Percentiles rank a stretch among this genome's conserved stretches.
phyloP scores from a whole-genome alignment of 1,140 invertebrate species.

The Leptinotarsa texana region DNA sequence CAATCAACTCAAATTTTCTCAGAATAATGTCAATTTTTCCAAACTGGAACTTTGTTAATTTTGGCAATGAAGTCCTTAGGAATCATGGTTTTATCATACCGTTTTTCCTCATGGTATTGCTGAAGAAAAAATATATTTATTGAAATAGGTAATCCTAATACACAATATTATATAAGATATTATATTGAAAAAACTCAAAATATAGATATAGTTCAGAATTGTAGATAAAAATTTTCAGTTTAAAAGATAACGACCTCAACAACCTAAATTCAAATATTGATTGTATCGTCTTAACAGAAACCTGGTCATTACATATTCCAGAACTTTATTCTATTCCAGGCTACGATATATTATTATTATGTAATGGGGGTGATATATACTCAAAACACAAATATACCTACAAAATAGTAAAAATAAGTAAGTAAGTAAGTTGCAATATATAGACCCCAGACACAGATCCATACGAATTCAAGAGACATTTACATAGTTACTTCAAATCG shows the following conservation, averaged over 20 bases:
- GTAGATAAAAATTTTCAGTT: no score
- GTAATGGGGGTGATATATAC: not conserved
- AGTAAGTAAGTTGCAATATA: not conserved
- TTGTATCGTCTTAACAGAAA: slow-evolving; percentile 9
- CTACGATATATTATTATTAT: not conserved
- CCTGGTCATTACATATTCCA: not conserved
- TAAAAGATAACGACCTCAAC: not conserved
- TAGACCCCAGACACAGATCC: not conserved
- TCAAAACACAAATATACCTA: not conserved
- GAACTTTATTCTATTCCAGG: slow-evolving; percentile 6
- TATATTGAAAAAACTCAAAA: no score
- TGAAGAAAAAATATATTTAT: no score
- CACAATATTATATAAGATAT: no score
- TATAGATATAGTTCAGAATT: no score
- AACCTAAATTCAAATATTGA: not conserved
- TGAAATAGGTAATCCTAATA: no score
- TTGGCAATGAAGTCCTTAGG: no score
- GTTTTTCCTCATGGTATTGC: no score
- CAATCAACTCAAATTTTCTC: no score
- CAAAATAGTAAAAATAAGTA: not conserved
- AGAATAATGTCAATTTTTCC: no score
- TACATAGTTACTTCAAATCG: not conserved
- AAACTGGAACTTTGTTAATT: no score
- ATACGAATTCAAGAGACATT: not conserved
- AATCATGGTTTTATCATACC: no score